A percentile compares a stretch with the other conserved stretches of the same genome.
phyloP scores from a whole-genome alignment of 2,113 vertebrate species.

The Typhlomys cinereus region DNA sequence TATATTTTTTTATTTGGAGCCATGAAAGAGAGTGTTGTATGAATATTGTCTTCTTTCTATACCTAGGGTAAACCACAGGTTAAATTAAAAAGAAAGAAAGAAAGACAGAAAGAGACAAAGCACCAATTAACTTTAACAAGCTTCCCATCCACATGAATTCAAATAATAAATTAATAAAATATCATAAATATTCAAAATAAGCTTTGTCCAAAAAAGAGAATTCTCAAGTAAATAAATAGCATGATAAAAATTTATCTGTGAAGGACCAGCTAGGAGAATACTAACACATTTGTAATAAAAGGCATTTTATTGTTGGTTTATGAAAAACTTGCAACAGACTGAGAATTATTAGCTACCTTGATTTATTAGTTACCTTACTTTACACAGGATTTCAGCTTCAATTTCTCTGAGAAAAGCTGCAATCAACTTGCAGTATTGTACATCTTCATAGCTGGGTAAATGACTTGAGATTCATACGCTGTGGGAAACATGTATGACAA shows the following conservation, averaged over 20 bases:
- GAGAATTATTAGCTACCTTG: background rate
- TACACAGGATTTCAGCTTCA: background rate
- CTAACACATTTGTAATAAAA: background rate
- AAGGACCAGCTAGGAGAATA: background rate
- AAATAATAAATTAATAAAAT: background rate
- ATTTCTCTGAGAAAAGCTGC: background rate
- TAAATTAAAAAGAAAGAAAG: background rate
- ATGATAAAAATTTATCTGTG: background rate
- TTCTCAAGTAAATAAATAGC: background rate
- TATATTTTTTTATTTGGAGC: background rate
- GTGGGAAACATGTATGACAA: no score
- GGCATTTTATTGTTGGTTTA: background rate
- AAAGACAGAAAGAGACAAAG: no score
- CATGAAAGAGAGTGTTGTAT: background rate
- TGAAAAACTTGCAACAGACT: background rate
- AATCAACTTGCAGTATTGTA: background rate
- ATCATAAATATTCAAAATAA: background rate
- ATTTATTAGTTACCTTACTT: background rate
- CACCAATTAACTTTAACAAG: background rate
- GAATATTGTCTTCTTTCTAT: background rate
- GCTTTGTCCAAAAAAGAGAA: background rate
- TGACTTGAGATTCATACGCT: no score
- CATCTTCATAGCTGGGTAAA: background rate
- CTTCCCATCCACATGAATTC: background rate
- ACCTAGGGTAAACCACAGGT: background rate